Evolutionary conservation across 2,888 invertebrate genomes (phyloP).

Genomic region (Eueremaeus valkanovi): DNA sequence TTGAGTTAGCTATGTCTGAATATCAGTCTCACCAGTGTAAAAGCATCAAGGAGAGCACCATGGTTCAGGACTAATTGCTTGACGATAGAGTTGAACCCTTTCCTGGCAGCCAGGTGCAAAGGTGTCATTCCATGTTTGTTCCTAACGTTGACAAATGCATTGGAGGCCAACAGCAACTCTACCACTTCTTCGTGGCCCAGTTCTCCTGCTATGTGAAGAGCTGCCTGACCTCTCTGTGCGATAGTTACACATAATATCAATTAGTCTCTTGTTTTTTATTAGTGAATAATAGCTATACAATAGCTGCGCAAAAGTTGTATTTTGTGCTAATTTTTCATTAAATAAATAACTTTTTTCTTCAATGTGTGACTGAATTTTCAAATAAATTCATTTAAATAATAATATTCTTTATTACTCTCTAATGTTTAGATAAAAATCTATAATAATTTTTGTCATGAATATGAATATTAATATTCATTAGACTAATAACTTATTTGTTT

Average conservation of each 20-base stretch:
- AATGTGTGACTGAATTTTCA: neutral
- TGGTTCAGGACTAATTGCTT: slow-evolving; percentile 91
- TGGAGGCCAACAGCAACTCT: slow-evolving; percentile 74
- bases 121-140: slow-evolving; percentile 89
- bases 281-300: too few species aligned
- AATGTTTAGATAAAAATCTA: too few species aligned
- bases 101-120: slow-evolving; percentile 92
- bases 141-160: slow-evolving; percentile 98
- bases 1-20: neutral
- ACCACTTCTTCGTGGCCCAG: slow-evolving; percentile 59
- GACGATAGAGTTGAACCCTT: slow-evolving; percentile 83
- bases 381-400: too few species aligned
- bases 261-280: neutral
- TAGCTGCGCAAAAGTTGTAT: too few species aligned
- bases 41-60: slow-evolving; percentile 88
- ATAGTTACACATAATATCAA: neutral
- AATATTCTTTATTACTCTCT: too few species aligned
- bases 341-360: too few species aligned
- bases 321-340: neutral
- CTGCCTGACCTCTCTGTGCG: slow-evolving; percentile 54
- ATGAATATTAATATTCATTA: too few species aligned
- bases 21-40: slow-evolving; percentile 64
- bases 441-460: too few species aligned
- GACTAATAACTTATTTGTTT: too few species aligned
- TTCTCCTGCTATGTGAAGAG: slow-evolving; percentile 57